A percentile compares a stretch with the other conserved stretches of the same genome.
phyloP scores from a whole-genome alignment of 2,888 invertebrate genomes.

The Hofmannophila pseudospretella region DNA sequence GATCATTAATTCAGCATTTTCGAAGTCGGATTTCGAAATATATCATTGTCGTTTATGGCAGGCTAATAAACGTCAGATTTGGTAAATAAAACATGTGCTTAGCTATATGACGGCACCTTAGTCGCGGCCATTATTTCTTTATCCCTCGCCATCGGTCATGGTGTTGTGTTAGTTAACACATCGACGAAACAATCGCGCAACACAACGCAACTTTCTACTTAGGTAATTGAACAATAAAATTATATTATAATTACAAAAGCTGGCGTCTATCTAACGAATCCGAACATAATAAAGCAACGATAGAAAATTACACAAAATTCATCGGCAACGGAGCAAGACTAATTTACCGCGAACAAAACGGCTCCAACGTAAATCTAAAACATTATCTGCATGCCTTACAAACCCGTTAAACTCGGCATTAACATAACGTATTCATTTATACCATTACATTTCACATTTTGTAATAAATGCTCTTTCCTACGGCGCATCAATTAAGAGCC shows the following conservation, averaged over 20 bases:
- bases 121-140: slow-evolving; percentile 21
- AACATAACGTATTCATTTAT: slow-evolving; percentile 74
- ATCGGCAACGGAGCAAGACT: slow-evolving; percentile 63
- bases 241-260: slow-evolving; percentile 33
- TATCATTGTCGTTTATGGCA: slow-evolving; percentile 6
- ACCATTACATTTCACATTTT: slow-evolving; percentile 78
- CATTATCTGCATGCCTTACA: slow-evolving; percentile 61
- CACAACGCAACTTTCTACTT: slow-evolving; percentile 42
- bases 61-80: slow-evolving; percentile 36
- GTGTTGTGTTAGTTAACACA: slow-evolving; percentile 21
- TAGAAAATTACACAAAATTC: slow-evolving; percentile 56
- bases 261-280: slow-evolving; percentile 15
- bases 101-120: slow-evolving; percentile 28
- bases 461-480: slow-evolving; percentile 73
- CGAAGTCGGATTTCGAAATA: slow-evolving; percentile 7
- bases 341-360: slow-evolving; percentile 72
- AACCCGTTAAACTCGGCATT: slow-evolving; percentile 66
- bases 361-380: slow-evolving; percentile 49
- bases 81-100: slow-evolving; percentile 41
- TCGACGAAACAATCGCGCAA: slow-evolving; percentile 31
- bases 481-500: slow-evolving; percentile 73
- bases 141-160: slow-evolving; percentile 25
- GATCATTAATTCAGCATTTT: slow-evolving; percentile 2
- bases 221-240: slow-evolving; percentile 47
- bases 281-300: slow-evolving; percentile 32